Evolutionary conservation across 2,888 invertebrate species (phyloP).

Genomic region (Arctia plantaginis): DNA sequence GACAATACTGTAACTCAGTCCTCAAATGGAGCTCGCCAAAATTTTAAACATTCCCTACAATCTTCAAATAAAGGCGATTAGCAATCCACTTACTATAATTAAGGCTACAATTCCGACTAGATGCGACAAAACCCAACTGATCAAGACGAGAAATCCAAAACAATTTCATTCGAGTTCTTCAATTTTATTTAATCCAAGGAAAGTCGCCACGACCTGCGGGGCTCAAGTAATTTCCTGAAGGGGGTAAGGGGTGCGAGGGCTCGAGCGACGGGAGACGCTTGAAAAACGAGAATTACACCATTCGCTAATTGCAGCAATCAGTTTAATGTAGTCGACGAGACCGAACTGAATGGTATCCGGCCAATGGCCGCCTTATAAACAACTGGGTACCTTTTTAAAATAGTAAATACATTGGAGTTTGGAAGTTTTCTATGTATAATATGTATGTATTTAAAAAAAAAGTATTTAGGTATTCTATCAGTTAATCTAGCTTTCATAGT

Average conservation of each 20-base stretch:
- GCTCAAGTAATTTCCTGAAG: slow-evolving; percentile 81
- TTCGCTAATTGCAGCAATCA: slow-evolving; percentile 86
- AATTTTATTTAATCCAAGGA: slow-evolving; percentile 81
- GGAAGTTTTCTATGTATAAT: too few relatives aligned
- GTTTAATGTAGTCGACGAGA: slow-evolving; percentile 84
- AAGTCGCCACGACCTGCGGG: slow-evolving; percentile 78
- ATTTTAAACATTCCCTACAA: slow-evolving; percentile 50
- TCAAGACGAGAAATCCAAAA: slow-evolving; percentile 77
- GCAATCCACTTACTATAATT: slow-evolving; percentile 77
- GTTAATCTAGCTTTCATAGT: too few relatives aligned
- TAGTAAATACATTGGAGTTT: slow-evolving; percentile 51
- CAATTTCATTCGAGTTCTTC: slow-evolving; percentile 80
- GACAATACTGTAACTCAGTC: slow-evolving; percentile 48
- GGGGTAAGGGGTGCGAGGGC: slow-evolving; percentile 54
- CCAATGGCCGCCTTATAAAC: slow-evolving; percentile 74
- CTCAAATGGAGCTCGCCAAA: slow-evolving; percentile 47
- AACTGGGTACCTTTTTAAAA: slow-evolving; percentile 58
- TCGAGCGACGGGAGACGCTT: slow-evolving; percentile 64
- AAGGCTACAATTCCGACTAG: slow-evolving; percentile 68
- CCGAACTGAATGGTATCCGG: slow-evolving; percentile 72
- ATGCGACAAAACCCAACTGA: slow-evolving; percentile 69
- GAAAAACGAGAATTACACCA: slow-evolving; percentile 85
- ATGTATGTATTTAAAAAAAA: too few relatives aligned
- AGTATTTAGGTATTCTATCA: too few relatives aligned
- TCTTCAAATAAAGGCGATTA: slow-evolving; percentile 70